phyloP scores from a whole-genome alignment of 2,797 vertebrate species.

The Notamacropus eugenii region DNA sequence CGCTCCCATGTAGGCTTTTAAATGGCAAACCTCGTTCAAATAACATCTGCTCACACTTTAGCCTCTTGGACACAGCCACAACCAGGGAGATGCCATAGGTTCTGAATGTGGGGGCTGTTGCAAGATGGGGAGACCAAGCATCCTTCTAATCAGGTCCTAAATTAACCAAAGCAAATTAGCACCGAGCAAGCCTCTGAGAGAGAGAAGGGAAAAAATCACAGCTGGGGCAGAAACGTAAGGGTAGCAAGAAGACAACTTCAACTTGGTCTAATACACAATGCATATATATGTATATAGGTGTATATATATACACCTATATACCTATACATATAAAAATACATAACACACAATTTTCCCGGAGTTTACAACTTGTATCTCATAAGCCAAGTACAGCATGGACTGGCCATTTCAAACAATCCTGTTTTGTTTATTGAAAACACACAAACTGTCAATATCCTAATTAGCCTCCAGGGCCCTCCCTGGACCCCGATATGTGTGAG shows the following conservation, averaged over 20 bases:
- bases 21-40: slow-evolving; percentile 1
- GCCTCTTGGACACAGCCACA: not conserved
- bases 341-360: not conserved
- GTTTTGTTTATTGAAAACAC: slow-evolving; percentile 36
- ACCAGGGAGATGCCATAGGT: not conserved
- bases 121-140: not conserved
- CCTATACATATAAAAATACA: too few relatives aligned
- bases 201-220: slow-evolving; percentile 34
- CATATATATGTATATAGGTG: too few relatives aligned
- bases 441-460: slow-evolving; percentile 6
- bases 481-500: not conserved
- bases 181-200: not conserved
- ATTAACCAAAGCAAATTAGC: not conserved
- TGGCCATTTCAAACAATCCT: not conserved
- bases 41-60: not conserved
- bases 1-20: slow-evolving; percentile 15
- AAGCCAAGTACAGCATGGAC: slow-evolving; percentile 4
- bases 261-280: slow-evolving; percentile 31
- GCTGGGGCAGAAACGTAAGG: not conserved
- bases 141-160: not conserved
- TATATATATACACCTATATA: too few relatives aligned
- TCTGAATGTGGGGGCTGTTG: not conserved
- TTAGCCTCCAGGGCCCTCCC: slow-evolving; percentile 28
- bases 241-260: slow-evolving; percentile 35
- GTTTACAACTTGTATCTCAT: slow-evolving; percentile 34